phyloP scores from a whole-genome alignment of 2,888 invertebrate genomes.

The Blera fallax region DNA sequence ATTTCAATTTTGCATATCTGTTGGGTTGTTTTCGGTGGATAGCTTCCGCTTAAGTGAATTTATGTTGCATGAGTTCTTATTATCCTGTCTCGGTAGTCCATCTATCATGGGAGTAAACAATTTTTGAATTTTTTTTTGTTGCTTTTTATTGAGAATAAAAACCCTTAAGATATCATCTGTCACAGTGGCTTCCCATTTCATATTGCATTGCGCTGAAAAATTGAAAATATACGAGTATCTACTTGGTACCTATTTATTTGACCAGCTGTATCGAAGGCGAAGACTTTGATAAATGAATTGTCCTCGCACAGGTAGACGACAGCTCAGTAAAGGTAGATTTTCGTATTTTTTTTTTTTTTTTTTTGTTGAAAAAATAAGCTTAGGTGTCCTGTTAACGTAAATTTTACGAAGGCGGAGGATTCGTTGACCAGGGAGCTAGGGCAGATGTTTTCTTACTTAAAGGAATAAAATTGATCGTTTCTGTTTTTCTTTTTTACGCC shows the following conservation, averaged over 20 bases:
- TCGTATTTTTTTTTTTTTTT: too few relatives aligned
- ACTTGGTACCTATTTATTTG: not conserved
- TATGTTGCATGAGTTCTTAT: constrained; percentile 8
- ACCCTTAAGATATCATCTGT: not conserved
- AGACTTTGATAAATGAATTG: not conserved
- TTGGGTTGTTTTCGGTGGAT: not conserved
- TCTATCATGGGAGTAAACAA: not conserved
- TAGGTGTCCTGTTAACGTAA: too few relatives aligned
- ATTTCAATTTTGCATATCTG: constrained; percentile 25
- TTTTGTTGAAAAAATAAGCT: not conserved
- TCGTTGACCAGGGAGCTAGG: too few relatives aligned
- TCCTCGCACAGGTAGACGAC: not conserved
- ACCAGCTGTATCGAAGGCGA: not conserved
- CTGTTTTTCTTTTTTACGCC: too few relatives aligned
- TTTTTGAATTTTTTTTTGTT: too few relatives aligned
- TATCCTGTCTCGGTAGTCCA: not conserved
- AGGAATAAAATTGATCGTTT: too few relatives aligned
- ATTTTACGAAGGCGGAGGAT: too few relatives aligned
- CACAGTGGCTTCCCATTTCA: not conserved
- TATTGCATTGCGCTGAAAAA: not conserved
- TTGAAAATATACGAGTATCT: not conserved
- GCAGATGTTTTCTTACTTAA: too few relatives aligned
- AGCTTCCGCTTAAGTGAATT: not conserved
- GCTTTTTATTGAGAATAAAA: not conserved
- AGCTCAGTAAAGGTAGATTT: not conserved